These are phyloP conservation scores for Rhinichthys klamathensis DNA, from an alignment of 2,113 vertebrate genomes.

Conservation along the genomic window DNA sequence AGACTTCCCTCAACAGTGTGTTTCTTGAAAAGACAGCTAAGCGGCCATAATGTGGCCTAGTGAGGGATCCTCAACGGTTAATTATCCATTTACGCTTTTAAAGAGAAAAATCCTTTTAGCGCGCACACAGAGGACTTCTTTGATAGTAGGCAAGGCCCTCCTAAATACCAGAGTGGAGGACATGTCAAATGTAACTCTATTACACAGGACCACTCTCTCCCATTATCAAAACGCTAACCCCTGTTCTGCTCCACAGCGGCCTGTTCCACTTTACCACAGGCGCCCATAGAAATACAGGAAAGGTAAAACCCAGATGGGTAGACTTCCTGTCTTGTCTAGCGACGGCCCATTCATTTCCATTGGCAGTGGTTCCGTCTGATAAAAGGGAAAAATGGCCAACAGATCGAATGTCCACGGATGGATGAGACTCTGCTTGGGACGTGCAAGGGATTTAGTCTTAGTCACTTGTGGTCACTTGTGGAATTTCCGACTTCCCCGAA, in stretches of 20 bases:
- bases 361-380: slow-evolving; percentile 66
- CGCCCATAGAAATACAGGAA: slow-evolving; percentile 61
- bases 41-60: slow-evolving; percentile 50
- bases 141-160: slow-evolving; percentile 52
- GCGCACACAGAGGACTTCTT: slow-evolving; percentile 60
- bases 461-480: too few relatives aligned
- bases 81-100: slow-evolving; percentile 67
- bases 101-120: slow-evolving; percentile 64
- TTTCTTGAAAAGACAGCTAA: slow-evolving; percentile 60
- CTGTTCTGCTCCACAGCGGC: slow-evolving; percentile 57
- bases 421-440: slow-evolving; percentile 45
- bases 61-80: slow-evolving; percentile 51
- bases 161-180: slow-evolving; percentile 60
- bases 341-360: slow-evolving; percentile 61
- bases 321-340: slow-evolving; percentile 69
- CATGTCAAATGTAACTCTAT: slow-evolving; percentile 64
- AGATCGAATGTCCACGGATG: slow-evolving; percentile 54
- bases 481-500: slow-evolving; percentile 5
- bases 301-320: slow-evolving; percentile 65
- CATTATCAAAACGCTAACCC: slow-evolving; percentile 63
- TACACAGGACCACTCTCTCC: slow-evolving; percentile 59
- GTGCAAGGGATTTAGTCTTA: slow-evolving; percentile 54
- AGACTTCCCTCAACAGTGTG: slow-evolving; percentile 52
- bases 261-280: slow-evolving; percentile 52
- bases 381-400: slow-evolving; percentile 58